Evolutionary conservation across 1,140 invertebrate species (phyloP), one percentile per base, ranked within the genome.

Genomic region (Metopolophium dirhodum): DNA sequence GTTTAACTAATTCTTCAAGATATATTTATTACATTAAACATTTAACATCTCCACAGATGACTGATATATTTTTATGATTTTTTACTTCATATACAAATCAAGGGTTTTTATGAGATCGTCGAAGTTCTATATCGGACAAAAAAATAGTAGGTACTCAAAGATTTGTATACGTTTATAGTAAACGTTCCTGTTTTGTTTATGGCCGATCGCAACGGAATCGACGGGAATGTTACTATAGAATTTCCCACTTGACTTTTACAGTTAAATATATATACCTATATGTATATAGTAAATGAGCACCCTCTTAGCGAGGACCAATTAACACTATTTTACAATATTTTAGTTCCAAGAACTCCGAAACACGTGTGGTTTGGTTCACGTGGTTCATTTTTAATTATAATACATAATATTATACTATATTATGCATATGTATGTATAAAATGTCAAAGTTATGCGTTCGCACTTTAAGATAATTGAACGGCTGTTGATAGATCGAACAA

Each of bases 181-280:
- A 68, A n/a, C 61, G n/a, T 77, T 77, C 30, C n/a, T 77, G n/a
- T 77, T 77, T 77, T 77, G 61, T n/a, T 77, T 77, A 68, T n/a
- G 14, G n/a, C n/a, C 61, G n/a, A n/a, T 30, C 14, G 61, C 30
- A n/a, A 77, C 61, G 3, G 30, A 14, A 7, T 77, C 30, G 30
- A 49, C 37, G 37, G 14, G 37, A 30, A 49, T 49, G 85, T 47
- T 45, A 86, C 47, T 47, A 86, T 30, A 14, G 14, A 18, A 47
- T 30, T 86, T 30, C 45, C 26, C 45, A 86, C 85, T 86, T 86
- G 85, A n/a, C 45, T 45, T 30, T 86, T 47, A n/a, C 14, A 18
- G 61, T 68, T 68, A 68, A 68, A 77, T 77, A 77, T 2, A 9
- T 57, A 8, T 30, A 61, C 37, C 37, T n/a, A 47, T 68, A 68